Percentiles rank a stretch among this genome's conserved stretches.
phyloP scores from a whole-genome alignment of 2,888 invertebrate species.

The Piscicola geometra region DNA sequence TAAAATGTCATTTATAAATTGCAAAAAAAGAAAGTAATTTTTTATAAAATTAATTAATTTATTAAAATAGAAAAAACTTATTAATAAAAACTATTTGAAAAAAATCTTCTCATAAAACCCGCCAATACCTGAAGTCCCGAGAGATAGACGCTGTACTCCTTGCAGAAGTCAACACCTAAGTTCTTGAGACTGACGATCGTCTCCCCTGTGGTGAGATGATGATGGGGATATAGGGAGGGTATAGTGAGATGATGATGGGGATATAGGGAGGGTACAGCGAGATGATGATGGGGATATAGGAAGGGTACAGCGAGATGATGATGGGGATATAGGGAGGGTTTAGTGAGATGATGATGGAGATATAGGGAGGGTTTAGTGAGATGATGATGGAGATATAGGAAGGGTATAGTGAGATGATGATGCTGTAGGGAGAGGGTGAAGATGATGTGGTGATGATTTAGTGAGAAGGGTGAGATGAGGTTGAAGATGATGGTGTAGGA shows the following conservation, averaged over 20 bases:
- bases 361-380: not conserved
- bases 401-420: no score
- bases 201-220: slow-evolving; percentile 54
- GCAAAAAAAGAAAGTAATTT: no score
- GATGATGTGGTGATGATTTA: not conserved
- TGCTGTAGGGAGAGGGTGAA: no score
- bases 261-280: not conserved
- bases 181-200: slow-evolving; percentile 64
- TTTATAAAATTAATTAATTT: not conserved
- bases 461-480: not conserved
- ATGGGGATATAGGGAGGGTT: not conserved
- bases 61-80: not conserved
- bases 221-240: not conserved
- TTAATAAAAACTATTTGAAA: not conserved
- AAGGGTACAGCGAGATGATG: not conserved
- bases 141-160: slow-evolving; percentile 61
- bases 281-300: not conserved
- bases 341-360: not conserved
- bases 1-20: no score
- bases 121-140: slow-evolving; percentile 33
- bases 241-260: no score
- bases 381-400: not conserved
- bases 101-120: no score
- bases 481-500: not conserved
- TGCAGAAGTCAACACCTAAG: slow-evolving; percentile 61